phyloP scores from a whole-genome alignment of 2,888 invertebrate species.

The Caenorhabditis doughertyi region DNA sequence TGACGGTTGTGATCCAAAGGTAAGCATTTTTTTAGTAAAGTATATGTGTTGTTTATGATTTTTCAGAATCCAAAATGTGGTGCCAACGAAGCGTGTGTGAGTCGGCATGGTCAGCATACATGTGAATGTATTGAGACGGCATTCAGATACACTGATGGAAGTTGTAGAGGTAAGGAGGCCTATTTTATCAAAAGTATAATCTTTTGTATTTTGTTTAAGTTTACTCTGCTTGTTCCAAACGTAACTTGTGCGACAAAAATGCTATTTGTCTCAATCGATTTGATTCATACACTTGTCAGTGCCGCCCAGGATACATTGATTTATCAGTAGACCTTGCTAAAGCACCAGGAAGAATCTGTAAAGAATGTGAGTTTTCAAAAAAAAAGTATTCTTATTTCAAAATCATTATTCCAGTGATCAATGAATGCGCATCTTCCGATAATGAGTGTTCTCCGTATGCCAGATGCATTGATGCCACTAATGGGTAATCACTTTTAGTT shows the following conservation, averaged over 20 bases:
- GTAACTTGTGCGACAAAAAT: slow-evolving; percentile 77
- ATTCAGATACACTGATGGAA: slow-evolving; percentile 80
- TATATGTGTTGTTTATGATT: no score
- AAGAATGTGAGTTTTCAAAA: slow-evolving; percentile 78
- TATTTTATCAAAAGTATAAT: background rate
- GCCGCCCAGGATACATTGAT: slow-evolving; percentile 80
- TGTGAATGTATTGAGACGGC: slow-evolving; percentile 80
- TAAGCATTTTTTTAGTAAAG: background rate
- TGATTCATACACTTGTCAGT: slow-evolving; percentile 81
- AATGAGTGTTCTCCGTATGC: slow-evolving; percentile 81
- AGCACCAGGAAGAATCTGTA: slow-evolving; percentile 80
- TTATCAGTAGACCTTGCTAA: slow-evolving; percentile 78
- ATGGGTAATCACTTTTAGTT: slow-evolving; percentile 67
- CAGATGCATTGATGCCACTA: slow-evolving; percentile 81
- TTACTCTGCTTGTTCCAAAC: slow-evolving; percentile 77
- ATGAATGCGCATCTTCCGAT: slow-evolving; percentile 82
- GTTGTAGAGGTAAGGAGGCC: slow-evolving; percentile 71
- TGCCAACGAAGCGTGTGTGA: slow-evolving; percentile 78
- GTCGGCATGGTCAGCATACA: slow-evolving; percentile 71
- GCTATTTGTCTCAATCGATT: slow-evolving; percentile 82
- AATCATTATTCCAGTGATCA: slow-evolving; percentile 77
- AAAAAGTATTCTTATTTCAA: background rate
- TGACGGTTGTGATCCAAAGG: slow-evolving; percentile 74
- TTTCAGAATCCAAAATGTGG: slow-evolving; percentile 71
- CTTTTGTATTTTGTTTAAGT: slow-evolving; percentile 33